A percentile compares a stretch with the other conserved stretches of the same genome.
Conservation (phyloP, 1,140 invertebrate species). For the Neuroterus valhalla region DNA sequence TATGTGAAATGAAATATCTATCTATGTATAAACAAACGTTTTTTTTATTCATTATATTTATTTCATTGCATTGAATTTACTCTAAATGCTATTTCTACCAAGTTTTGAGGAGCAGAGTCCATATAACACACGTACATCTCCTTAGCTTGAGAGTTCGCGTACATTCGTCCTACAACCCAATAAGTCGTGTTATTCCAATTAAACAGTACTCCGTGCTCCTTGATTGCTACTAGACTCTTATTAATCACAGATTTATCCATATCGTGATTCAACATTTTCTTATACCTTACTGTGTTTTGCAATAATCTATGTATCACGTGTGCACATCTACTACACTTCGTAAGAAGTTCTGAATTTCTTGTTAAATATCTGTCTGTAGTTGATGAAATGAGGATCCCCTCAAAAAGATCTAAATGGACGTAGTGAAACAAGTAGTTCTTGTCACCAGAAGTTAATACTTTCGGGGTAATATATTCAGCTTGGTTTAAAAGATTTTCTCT, state of each 20-base stretch:
- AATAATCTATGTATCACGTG: conserved; percentile 82
- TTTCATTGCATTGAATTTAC: conserved; percentile 62
- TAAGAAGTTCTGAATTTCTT: conserved; percentile 77
- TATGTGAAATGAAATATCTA: too few relatives aligned
- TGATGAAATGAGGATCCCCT: conserved; percentile 81
- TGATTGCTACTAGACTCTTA: conserved; percentile 85
- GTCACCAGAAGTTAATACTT: conserved; percentile 79
- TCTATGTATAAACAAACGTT: too few relatives aligned
- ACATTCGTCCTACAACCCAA: conserved; percentile 79
- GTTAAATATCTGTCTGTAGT: conserved; percentile 69
- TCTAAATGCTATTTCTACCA: conserved; percentile 87
- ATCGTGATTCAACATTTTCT: conserved; percentile 78
- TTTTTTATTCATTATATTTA: too few relatives aligned
- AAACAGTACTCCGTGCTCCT: conserved; percentile 83
- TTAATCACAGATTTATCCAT: conserved; percentile 78
- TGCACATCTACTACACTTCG: conserved; percentile 80
- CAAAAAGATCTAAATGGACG: conserved; percentile 80
- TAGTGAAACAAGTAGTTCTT: conserved; percentile 83
- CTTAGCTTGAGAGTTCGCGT: conserved; percentile 81
- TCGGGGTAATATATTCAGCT: conserved; percentile 80
- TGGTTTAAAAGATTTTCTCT: conserved; percentile 83
- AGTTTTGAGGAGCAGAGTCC: conserved; percentile 85
- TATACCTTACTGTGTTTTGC: conserved; percentile 80
- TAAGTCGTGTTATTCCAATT: conserved; percentile 72
- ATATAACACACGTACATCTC: conserved; percentile 89